Evolutionary conservation across 2,113 vertebrate genomes (phyloP).

Genomic region (Colaptes auratus): DNA sequence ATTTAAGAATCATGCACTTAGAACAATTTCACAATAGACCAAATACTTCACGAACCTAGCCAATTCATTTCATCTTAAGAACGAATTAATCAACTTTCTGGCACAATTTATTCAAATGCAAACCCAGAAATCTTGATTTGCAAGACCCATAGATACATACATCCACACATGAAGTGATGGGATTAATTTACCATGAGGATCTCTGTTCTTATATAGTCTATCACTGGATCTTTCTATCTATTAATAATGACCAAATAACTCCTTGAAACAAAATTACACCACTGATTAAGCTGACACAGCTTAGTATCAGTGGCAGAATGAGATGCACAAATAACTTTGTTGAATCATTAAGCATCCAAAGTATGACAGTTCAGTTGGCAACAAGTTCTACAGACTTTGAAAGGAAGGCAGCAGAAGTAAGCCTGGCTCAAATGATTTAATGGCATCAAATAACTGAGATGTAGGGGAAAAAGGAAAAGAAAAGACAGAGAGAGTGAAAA

Average conservation of each 20-base stretch:
- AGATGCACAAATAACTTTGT: background rate
- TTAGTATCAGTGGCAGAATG: background rate
- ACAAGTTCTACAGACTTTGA: background rate
- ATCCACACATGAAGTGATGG: background rate
- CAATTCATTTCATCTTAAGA: background rate
- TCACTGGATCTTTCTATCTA: background rate
- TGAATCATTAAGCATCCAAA: background rate
- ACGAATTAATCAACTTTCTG: background rate
- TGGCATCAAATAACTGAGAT: background rate
- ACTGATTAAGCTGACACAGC: background rate
- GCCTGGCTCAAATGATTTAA: background rate
- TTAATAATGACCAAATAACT: background rate
- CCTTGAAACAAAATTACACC: background rate
- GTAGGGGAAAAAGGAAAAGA: too few relatives aligned
- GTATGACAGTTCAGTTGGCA: background rate
- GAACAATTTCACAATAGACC: background rate
- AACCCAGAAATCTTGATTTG: background rate
- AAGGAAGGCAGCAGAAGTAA: background rate
- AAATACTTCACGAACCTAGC: background rate
- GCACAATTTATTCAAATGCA: background rate
- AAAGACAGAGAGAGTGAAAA: too few relatives aligned
- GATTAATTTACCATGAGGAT: background rate
- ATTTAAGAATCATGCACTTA: background rate
- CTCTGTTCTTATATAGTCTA: background rate
- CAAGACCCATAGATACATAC: background rate